phyloP scores from a whole-genome alignment of 2,797 vertebrate species.

The Benthosema pterotum region DNA sequence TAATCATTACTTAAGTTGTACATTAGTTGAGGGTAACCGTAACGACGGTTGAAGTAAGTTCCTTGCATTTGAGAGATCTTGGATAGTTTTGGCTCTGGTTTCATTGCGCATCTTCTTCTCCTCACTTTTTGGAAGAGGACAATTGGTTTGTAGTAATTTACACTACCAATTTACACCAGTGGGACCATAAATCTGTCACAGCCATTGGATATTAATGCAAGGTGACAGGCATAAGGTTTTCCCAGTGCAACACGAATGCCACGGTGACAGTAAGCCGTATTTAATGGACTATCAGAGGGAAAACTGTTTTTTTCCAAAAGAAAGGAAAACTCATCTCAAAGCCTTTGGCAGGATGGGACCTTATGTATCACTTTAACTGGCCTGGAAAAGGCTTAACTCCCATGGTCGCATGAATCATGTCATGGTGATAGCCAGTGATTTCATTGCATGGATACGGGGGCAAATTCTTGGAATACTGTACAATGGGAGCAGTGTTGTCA shows the following conservation, averaged over 20 bases:
- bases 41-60: no score
- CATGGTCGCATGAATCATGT: slow-evolving; percentile 49
- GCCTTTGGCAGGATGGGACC: slow-evolving; percentile 25
- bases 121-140: no score
- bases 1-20: no score
- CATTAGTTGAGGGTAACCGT: no score
- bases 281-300: slow-evolving; percentile 40
- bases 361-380: slow-evolving; percentile 50
- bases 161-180: slow-evolving; percentile 23
- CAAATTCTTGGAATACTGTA: slow-evolving; percentile 3
- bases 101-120: no score
- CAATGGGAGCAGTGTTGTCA: slow-evolving; percentile 22
- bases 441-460: slow-evolving; percentile 23
- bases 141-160: slow-evolving; percentile 26
- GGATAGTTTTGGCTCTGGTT: no score
- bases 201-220: slow-evolving; percentile 39
- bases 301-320: slow-evolving; percentile 48
- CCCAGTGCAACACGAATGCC: slow-evolving; percentile 24
- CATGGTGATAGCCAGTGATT: slow-evolving; percentile 35
- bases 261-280: slow-evolving; percentile 29
- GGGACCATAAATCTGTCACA: slow-evolving; percentile 46
- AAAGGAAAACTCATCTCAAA: slow-evolving; percentile 56
- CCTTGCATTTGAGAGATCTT: no score
- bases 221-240: slow-evolving; percentile 37
- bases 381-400: slow-evolving; percentile 40